Base-by-base conservation (phyloP, 2,888 invertebrate species). In the Sylvicola cinctus region DNA sequence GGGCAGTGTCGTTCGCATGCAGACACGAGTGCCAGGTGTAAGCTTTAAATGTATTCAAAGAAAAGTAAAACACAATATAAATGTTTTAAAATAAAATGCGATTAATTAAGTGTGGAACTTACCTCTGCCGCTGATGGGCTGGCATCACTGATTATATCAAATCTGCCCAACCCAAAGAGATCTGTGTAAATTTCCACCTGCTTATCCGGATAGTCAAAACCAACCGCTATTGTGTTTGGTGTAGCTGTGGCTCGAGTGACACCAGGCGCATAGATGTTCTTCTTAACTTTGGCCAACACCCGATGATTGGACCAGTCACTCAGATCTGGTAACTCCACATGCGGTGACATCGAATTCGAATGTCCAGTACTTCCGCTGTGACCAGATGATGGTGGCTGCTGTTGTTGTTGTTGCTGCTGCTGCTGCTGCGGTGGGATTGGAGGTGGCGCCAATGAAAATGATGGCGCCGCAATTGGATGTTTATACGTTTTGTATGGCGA, bases 271-370 rank as follows among this genome's bases (percentile, higher is more conserved):
- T 84, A 87, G 46, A 75, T 66, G 39, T 74, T 73, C 42, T 78
- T 74, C 49, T 76, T 73, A 4, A 20, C 20, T 53, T 81, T 83
- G 29, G 91, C 93, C 45, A 95, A 63, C 39, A 93, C 85, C 46
- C 91, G 66, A 54, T 90, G 88, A 50, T 85, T 83, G 45, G 76
- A 74, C 93, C 93, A 95, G 60, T 93, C 91, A 48, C 75, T 77
- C 45, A 93, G 66, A 62, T 93, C 87, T 42, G 93, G 69, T 46
- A 28, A 11, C 10, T 28, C 12, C 6, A 28, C 28, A 11, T 28
- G 12, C 14, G 14, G n/a, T n/a, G 28, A 13, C 28, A 28, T 13
- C 10, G n/a, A 28, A n/a, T 13, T 28, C 28, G 12, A 28, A 6
- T 28, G 28, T 6, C 28, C 28, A n/a, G n/a, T n/a, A n/a, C n/a